Percentiles rank a stretch among this genome's conserved stretches.
These are phyloP conservation scores for Andrena flavipes DNA, from an alignment of 2,888 invertebrate genomes.

Conservation along the genomic window DNA sequence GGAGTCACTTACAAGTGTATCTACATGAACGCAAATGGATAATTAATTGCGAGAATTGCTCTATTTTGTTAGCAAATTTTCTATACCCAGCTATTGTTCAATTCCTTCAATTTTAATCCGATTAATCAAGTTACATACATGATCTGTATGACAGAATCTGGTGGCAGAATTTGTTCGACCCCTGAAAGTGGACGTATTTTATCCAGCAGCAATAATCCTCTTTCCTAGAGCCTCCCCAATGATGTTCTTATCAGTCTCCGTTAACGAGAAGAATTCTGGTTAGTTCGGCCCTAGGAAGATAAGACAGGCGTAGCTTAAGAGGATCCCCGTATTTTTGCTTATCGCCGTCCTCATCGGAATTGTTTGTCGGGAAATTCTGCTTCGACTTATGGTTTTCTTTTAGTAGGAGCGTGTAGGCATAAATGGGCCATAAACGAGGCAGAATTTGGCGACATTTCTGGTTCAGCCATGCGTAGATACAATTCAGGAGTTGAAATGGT, in stretches of 20 bases:
- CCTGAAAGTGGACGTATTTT: no score
- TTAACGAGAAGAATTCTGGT: slow-evolving; percentile 31
- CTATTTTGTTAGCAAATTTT: no score
- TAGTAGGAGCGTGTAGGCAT: not conserved
- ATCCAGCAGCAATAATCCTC: not conserved
- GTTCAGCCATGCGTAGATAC: not conserved
- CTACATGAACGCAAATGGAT: no score
- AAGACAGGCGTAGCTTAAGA: slow-evolving; percentile 27
- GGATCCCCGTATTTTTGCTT: slow-evolving; percentile 13
- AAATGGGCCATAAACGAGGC: not conserved
- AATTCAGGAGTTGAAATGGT: not conserved
- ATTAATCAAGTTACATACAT: no score
- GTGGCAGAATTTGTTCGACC: no score
- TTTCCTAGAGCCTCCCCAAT: not conserved
- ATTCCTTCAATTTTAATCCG: no score
- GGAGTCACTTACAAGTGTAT: no score
- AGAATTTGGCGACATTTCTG: not conserved
- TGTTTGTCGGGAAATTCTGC: no score
- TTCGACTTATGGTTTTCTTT: not conserved
- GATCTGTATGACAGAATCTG: no score
- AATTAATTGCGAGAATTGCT: no score
- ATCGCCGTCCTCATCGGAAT: slow-evolving; percentile 7
- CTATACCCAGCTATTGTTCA: no score
- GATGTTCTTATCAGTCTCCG: slow-evolving; percentile 39
- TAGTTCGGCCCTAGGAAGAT: slow-evolving; percentile 22